Evolutionary conservation across 1,140 invertebrate species (phyloP), one percentile per base, ranked within the genome.

Genomic region (Nasonia giraulti): DNA sequence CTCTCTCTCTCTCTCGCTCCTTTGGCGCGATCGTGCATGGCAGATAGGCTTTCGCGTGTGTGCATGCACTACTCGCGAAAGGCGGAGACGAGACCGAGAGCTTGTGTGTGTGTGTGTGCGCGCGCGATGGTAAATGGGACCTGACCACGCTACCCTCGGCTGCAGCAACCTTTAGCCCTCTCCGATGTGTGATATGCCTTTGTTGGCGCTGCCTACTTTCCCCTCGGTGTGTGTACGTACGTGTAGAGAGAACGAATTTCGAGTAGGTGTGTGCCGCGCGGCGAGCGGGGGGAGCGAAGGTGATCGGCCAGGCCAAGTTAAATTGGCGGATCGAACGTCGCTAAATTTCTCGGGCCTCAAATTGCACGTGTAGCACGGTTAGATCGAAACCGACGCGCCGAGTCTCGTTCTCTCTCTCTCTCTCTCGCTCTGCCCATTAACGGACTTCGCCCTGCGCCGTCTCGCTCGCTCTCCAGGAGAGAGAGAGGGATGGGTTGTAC

Each of bases 1-100:
- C 77, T 79, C 50, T 62, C 62, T 37, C 62, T 68, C 76, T 55
- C 80, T 6, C 73, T 69, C 40, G 68, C 12, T n/a, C 27, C n/a
- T 31, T n/a, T 27, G 68, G 40, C 88, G 88, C 89, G 91, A 91
- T 91, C 90, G 89, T 91, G 89, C 90, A 90, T 89, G 91, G 87
- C 82, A 91, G 91, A 91, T 91, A 91, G 87, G 86, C 82, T 69
- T 87, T 86, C 83, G 87, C 85, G 81, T 84, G 87, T 89, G 87
- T 66, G 69, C 23, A 44, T 86, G 86, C 88, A 27, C 76, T 80
- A 50, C 44, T 27, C 17, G 4, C 68, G 50, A 71, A 77, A 73
- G 50, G 83, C 73, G 82, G 77, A 40, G 44, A 84, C 76, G 27
- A 37, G 33, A 33, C 82, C 78, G 33, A 85, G 87, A 74, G 83